Evolutionary conservation across 2,888 invertebrate species (phyloP), one percentile per base, ranked within the genome.

Genomic region (Mythimna vitellina): DNA sequence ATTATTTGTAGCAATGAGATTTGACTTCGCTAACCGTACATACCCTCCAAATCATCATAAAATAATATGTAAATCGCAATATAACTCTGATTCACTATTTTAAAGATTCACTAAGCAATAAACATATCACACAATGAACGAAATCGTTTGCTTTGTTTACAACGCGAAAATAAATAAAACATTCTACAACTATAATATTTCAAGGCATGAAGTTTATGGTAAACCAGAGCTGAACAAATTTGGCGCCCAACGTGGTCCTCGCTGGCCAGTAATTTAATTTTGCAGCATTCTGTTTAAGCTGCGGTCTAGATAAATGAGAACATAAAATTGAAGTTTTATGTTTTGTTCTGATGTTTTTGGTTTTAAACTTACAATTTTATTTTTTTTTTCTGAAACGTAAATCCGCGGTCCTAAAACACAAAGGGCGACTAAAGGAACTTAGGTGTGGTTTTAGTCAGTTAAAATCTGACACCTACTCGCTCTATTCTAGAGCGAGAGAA

Each of bases 221-320:
- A 58, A 51, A 63, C 57, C 29, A 54, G 10, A 51, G 32, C 38
- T 49, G 14, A 58, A 78, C 29, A 38, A 53, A 71, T 76, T 75
- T 58, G 75, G 71, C 75, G 62, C 72, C 62, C 62, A 63, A 53
- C 71, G 46, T 49, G 57, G 62, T 12, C 46, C 12, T 12, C 29
- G 57, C 62, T 71, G 29, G 49, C 58, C n/a, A n/a, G n/a, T 49
- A 58, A 78, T 63, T 78, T 25, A 71, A 63, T 78, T 71, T 63
- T 60, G 53, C 53, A 63, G 38, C 51, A n/a, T 62, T 70, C 22
- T 63, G 49, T 78, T 58, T 38, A 63, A 53, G 51, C 22, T 54
- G 38, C 20, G 46, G 53, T 76, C 58, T n/a, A 38, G 68, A 54
- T 76, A 60, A 74, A 74, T 49, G 58, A 53, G 29, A 9, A 9